Base-by-base conservation (phyloP, 2,888 invertebrate genomes). In the Endotricha flammealis region DNA sequence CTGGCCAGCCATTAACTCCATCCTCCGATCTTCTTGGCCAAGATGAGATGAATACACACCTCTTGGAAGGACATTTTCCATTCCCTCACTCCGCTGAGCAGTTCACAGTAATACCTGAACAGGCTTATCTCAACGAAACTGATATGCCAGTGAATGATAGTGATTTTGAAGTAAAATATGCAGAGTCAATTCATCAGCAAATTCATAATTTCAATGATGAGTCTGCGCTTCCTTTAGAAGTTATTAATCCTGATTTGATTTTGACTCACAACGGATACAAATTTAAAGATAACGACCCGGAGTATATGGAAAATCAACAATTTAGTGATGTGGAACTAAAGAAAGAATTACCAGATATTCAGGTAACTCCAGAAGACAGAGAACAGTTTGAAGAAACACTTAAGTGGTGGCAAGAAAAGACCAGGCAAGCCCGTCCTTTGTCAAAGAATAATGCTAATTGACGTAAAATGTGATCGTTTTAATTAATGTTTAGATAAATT, bases 401-500 rank as follows among this genome's bases (percentile, higher is more conserved):
- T 7, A 87, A 85, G 48, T 87, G 87, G 87, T 87, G 87, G 87
- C 85, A 87, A 48, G 82, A 86, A 48, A 86, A 86, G 49, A 86
- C 83, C 2, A 71, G 71, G 48, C 76, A 71, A 58, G 63, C 67
- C 9, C 73, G 73, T 46, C 58, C 68, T 7, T 31, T 69, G 29
- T 41, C 53, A 38, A 76, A 69, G 49, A 56, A 34, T 35, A 61
- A 41, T 29, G 53, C 42, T 29, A 50, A 44, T 35, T 37, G 20
- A 39, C 32, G 16, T 25, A 36, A 32, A 47, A 42, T 44, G 44
- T 44, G 49, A 28, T 32, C 32, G 32, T 46, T 52, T 24, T 27
- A 39, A 36, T 35, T 36, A 36, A 16, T 32, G 10, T 31, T 20
- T 55, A 64, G 57, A 42, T 57, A 48, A 47, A 48, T 57, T 43